A percentile compares a stretch with the other conserved stretches of the same genome.
phyloP scores from a whole-genome alignment of 1,140 invertebrate species.

The Ylistrum balloti region DNA sequence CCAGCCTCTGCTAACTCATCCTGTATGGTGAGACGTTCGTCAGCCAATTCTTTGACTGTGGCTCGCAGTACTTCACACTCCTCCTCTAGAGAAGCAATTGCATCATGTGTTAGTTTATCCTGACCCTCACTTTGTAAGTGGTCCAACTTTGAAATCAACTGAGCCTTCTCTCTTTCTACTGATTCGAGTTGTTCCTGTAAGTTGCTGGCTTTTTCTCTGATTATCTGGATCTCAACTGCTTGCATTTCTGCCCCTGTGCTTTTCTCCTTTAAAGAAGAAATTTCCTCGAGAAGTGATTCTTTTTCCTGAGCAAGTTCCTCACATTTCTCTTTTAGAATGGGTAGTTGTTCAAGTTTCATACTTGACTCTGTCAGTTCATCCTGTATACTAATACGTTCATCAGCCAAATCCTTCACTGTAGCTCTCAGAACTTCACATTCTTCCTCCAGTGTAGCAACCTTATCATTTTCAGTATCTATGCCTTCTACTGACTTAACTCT shows the following conservation, averaged over 20 bases:
- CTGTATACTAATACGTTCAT: not conserved
- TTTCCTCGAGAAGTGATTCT: not conserved
- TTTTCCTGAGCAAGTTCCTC: not conserved
- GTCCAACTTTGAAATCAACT: not conserved
- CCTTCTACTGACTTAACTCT: not conserved
- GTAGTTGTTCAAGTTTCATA: not conserved
- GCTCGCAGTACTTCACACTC: not conserved
- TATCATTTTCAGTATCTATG: not conserved
- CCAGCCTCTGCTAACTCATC: not conserved
- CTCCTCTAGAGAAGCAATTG: not conserved
- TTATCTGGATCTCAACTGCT: not conserved
- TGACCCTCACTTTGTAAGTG: not conserved
- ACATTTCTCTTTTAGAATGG: not conserved
- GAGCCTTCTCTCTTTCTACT: not conserved
- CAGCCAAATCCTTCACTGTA: conserved; percentile 13
- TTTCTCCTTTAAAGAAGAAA: not conserved
- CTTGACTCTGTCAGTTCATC: not conserved
- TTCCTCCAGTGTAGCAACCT: not conserved
- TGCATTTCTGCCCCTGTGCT: not conserved
- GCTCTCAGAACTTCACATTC: not conserved
- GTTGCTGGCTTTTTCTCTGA: not conserved
- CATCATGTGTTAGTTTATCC: not conserved
- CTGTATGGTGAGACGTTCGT: not conserved
- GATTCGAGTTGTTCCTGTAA: not conserved
- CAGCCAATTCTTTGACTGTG: not conserved